Conservation (phyloP, 2,113 vertebrate genomes). For the Leucoraja erinaceus region DNA sequence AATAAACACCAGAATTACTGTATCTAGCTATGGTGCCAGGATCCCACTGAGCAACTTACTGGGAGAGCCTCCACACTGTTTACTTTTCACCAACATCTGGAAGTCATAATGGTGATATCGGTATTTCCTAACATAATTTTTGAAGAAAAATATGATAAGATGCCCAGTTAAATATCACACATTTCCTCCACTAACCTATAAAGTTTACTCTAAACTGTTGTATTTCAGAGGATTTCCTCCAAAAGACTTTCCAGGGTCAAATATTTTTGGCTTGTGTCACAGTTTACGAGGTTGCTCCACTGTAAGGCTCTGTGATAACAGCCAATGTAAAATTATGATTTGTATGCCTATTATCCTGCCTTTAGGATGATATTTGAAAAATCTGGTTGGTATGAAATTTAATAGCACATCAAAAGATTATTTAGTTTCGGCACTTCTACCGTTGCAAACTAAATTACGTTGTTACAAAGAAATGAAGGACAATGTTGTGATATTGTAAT, state of each 20-base stretch:
- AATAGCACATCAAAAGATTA: background rate
- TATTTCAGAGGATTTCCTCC: background rate
- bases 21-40: background rate
- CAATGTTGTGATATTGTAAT: background rate
- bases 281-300: background rate
- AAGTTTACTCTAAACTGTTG: background rate
- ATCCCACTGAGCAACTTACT: background rate
- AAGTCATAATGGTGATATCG: slow-evolving; percentile 18
- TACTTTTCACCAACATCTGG: slow-evolving; percentile 26
- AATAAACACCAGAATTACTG: slow-evolving; percentile 28
- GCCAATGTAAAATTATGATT: background rate
- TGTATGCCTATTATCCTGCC: too few relatives aligned
- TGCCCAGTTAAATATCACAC: background rate
- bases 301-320: background rate
- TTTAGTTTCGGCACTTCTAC: background rate
- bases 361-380: background rate
- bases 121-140: slow-evolving; percentile 17
- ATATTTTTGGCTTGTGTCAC: background rate
- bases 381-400: background rate
- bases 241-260: background rate
- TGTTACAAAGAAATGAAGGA: background rate
- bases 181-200: background rate
- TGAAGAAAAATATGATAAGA: slow-evolving; percentile 21
- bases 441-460: background rate
- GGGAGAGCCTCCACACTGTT: slow-evolving; percentile 11